phyloP scores from a whole-genome alignment of 2,113 vertebrate genomes.

The Perca schrenkii region DNA sequence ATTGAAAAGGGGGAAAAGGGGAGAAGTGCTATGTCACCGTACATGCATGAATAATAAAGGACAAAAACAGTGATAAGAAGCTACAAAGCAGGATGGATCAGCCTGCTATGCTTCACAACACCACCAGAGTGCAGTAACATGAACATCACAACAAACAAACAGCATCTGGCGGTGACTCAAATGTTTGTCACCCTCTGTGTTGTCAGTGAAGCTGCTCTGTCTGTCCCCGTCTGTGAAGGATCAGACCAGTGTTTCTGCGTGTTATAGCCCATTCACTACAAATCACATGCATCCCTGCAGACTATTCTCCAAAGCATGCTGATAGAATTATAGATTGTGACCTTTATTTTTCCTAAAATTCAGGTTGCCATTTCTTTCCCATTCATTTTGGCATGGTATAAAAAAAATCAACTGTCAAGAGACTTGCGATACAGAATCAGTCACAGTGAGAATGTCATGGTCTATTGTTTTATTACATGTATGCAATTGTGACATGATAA shows the following conservation, averaged over 20 bases:
- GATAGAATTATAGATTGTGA: background rate
- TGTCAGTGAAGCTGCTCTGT: constrained; percentile 73
- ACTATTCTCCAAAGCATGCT: background rate
- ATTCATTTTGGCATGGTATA: background rate
- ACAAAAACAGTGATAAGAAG: constrained; percentile 22
- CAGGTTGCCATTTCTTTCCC: background rate
- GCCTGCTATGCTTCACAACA: constrained; percentile 41
- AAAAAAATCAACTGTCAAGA: constrained; percentile 14
- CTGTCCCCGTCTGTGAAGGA: constrained; percentile 69
- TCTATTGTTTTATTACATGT: constrained; percentile 8
- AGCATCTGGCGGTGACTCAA: constrained; percentile 80
- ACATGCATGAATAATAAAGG: constrained; percentile 46
- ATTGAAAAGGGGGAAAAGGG: background rate
- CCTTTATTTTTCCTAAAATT: background rate
- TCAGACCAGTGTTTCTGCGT: constrained; percentile 61
- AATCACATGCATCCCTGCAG: constrained; percentile 34
- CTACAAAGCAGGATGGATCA: constrained; percentile 20
- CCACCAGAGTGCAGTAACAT: constrained; percentile 75
- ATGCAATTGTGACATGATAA: constrained; percentile 8
- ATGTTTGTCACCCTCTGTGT: constrained; percentile 76
- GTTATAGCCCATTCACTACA: constrained; percentile 52
- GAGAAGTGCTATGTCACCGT: constrained; percentile 45
- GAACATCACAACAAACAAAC: constrained; percentile 57
- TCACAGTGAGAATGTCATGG: background rate
- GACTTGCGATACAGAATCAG: constrained; percentile 14